Evolutionary conservation across 2,888 invertebrate species (phyloP).

Genomic region (Macrophya annulata): DNA sequence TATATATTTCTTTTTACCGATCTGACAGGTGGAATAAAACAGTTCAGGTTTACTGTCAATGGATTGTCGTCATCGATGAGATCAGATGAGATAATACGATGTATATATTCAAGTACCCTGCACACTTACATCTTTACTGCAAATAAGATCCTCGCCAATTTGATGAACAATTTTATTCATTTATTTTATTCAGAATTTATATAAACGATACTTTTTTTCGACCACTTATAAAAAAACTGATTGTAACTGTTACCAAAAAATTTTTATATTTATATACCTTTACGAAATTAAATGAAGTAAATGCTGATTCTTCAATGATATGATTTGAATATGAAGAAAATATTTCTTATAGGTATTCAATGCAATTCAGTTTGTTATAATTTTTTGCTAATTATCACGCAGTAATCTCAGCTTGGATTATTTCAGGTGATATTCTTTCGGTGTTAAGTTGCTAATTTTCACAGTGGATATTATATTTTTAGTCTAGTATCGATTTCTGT

Average conservation of each 20-base stretch:
- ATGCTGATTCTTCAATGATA: background rate
- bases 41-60: background rate
- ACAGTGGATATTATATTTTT: too few relatives aligned
- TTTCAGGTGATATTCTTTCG: background rate
- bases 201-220: background rate
- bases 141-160: background rate
- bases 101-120: background rate
- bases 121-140: background rate
- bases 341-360: background rate
- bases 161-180: slow-evolving; percentile 13
- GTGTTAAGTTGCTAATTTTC: background rate
- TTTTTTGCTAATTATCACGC: too few relatives aligned
- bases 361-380: too few relatives aligned
- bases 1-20: background rate
- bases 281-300: background rate
- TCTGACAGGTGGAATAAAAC: background rate
- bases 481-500: background rate
- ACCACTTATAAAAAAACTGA: background rate
- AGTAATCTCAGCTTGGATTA: too few relatives aligned
- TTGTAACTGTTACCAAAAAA: background rate
- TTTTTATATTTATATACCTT: background rate
- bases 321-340: background rate
- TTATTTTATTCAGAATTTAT: background rate
- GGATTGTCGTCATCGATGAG: background rate
- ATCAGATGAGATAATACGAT: background rate